A percentile compares a stretch with the other conserved stretches of the same genome.
Evolutionary conservation across 2,797 vertebrate species (phyloP).

Genomic region (Lutjanus argentimaculatus): DNA sequence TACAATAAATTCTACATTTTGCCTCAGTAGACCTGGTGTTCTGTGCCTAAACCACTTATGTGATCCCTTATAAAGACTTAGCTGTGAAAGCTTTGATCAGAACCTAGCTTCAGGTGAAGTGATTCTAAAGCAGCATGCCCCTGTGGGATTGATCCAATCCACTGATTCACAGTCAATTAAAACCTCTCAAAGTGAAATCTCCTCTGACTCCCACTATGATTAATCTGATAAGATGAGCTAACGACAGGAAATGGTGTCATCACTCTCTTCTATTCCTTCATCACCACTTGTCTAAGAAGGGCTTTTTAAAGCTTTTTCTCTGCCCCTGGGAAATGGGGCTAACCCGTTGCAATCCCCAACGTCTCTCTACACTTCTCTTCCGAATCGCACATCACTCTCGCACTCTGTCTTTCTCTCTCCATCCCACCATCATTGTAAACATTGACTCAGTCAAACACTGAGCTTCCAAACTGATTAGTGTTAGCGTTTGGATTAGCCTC

Average conservation of each 20-base stretch:
- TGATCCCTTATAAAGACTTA: conserved; percentile 86
- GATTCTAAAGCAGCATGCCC: conserved; percentile 82
- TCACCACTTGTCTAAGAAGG: conserved; percentile 86
- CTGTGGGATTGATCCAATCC: conserved; percentile 85
- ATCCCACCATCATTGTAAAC: conserved; percentile 83
- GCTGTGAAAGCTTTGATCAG: conserved; percentile 85
- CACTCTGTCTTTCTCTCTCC: conserved; percentile 57
- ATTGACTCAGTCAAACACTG: conserved; percentile 84
- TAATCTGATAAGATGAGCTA: conserved; percentile 89
- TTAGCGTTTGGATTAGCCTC: conserved; percentile 85
- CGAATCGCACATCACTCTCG: conserved; percentile 70
- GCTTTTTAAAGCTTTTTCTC: conserved; percentile 85
- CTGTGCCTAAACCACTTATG: conserved; percentile 83
- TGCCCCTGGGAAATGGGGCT: conserved; percentile 80
- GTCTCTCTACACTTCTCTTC: conserved; percentile 79
- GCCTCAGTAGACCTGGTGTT: conserved; percentile 77
- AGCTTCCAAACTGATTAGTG: conserved; percentile 86
- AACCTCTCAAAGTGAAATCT: conserved; percentile 87
- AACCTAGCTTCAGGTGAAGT: conserved; percentile 86
- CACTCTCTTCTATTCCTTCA: conserved; percentile 86
- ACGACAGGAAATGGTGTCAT: conserved; percentile 88
- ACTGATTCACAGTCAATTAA: conserved; percentile 89
- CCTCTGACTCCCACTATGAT: conserved; percentile 85
- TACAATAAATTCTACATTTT: conserved; percentile 74
- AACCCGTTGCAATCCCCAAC: conserved; percentile 84